phyloP scores from a whole-genome alignment of 23 tunicate species.

The Oikopleura vanhoeffeni region DNA sequence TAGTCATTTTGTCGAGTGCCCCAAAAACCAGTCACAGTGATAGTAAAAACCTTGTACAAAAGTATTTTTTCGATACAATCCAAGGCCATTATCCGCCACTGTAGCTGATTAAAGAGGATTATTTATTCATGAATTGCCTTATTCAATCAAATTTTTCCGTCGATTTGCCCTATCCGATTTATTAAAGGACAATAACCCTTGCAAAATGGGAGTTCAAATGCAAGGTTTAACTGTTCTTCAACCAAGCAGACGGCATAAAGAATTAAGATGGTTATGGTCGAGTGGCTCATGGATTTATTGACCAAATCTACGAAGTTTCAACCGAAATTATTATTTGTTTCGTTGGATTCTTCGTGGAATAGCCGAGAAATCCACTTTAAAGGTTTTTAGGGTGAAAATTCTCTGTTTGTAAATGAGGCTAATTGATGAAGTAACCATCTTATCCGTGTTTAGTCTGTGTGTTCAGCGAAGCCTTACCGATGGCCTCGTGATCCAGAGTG shows the following conservation, averaged over 20 bases:
- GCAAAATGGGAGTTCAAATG: not conserved
- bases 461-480: not conserved
- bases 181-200: constrained; percentile 1
- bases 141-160: not conserved
- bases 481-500: not conserved
- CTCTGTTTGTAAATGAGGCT: no score
- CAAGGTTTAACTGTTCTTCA: constrained; percentile 2
- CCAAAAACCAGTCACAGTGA: not conserved
- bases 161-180: not conserved
- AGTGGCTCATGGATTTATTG: not conserved
- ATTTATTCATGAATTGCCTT: not conserved
- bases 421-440: not conserved
- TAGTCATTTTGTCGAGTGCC: not conserved
- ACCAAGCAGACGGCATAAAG: not conserved
- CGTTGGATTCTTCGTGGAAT: not conserved
- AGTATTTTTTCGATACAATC: not conserved
- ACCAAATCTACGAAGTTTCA: constrained; percentile 2
- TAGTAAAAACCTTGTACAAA: not conserved
- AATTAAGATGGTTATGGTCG: not conserved
- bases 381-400: no score
- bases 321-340: not conserved
- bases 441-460: not conserved
- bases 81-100: constrained; percentile 6
- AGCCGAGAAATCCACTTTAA: not conserved
- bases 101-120: not conserved